Base-by-base conservation (phyloP, 2,888 invertebrate species). In the Parnassius orleans region DNA sequence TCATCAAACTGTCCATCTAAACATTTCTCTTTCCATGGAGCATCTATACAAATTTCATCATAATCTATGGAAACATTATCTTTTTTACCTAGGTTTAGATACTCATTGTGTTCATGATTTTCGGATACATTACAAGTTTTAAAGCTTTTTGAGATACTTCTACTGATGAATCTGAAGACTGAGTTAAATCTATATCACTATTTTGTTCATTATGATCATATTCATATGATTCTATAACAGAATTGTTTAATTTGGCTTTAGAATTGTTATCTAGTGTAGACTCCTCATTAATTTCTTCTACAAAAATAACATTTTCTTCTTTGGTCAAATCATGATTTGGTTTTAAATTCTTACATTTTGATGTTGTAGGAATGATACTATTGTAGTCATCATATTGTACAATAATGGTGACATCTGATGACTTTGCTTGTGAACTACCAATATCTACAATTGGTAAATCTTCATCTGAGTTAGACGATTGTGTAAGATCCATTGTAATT, bases 1-100 rank as follows among this genome's bases (percentile, higher is more conserved):
- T 55, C 14, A 47, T 55, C 42, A 53, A 43, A 60, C 24, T 59
- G 12, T n/a, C 55, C 51, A 56, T 60, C 48, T 24, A 47, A 10
- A 10, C n/a, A 42, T 42, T 59, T 59, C 14, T 47, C 55, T 55
- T 64, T 65, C 53, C 52, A 14, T 9, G 51, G 11, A 14, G 66
- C 53, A 57, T 71, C 57, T 63, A 73, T 68, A 61, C 71, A 75
- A 56, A 83, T 64, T 65, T 87, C 86, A 75, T 90, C 90, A 76
- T 88, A 89, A 73, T 87, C 87, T 69, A 87, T 80, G 53, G 87
- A 89, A 14, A 86, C 64, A 68, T 88, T 68, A 61, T 80, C 74
- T 63, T 67, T 77, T 68, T 81, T 85, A 5, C 80, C 82, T 42
- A 87, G 68, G 68, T 67, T 75, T 57, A 69, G 75, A 51, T 64